Evolutionary conservation across 2,888 invertebrate genomes (phyloP).

Genomic region (Eupithecia abbreviata): DNA sequence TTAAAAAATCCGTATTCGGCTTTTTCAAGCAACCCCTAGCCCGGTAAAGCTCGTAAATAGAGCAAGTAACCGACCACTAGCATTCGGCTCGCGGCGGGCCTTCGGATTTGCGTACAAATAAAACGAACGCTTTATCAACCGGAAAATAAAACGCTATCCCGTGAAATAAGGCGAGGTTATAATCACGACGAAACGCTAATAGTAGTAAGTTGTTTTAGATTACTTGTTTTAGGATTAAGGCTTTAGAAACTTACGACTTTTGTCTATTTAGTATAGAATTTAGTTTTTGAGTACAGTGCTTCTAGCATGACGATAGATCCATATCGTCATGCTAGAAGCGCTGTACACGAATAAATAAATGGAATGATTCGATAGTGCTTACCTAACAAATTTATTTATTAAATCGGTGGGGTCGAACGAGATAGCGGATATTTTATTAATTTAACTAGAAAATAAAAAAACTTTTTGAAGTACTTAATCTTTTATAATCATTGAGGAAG

Average conservation of each 20-base stretch:
- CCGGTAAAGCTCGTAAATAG: constrained; percentile 72
- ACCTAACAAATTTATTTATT: neutral
- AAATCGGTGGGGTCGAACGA: neutral
- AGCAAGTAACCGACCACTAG: constrained; percentile 71
- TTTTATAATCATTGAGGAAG: too few species aligned
- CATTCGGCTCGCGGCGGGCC: constrained; percentile 61
- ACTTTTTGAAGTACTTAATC: too few species aligned
- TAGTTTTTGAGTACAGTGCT: neutral
- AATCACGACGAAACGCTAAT: constrained; percentile 38
- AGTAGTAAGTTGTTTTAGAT: too few species aligned
- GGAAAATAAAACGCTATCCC: constrained; percentile 64
- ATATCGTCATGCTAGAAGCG: too few species aligned
- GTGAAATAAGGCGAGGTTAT: constrained; percentile 50
- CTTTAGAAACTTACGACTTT: neutral
- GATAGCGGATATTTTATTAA: too few species aligned
- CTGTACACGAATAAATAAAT: neutral
- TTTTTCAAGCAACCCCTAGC: constrained; percentile 20
- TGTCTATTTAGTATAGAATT: too few species aligned
- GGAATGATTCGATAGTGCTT: neutral
- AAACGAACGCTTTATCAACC: constrained; percentile 72
- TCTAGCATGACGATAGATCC: neutral
- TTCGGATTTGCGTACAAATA: constrained; percentile 78
- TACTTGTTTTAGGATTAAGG: neutral
- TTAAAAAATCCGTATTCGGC: constrained; percentile 8
- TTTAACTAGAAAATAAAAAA: too few species aligned